phyloP scores from a whole-genome alignment of 1,140 invertebrate genomes.

The Lutraria rhynchaena region DNA sequence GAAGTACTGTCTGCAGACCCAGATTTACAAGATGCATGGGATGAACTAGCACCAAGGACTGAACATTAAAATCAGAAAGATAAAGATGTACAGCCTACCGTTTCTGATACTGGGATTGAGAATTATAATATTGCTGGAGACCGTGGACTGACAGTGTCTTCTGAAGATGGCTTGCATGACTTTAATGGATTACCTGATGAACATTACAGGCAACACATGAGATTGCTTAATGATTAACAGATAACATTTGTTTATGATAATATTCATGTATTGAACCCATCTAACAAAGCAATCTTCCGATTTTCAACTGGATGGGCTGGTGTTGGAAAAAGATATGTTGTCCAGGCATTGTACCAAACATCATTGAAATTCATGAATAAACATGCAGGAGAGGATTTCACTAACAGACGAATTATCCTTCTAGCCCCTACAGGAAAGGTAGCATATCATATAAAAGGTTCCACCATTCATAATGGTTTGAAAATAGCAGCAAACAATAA shows the following conservation, averaged over 20 bases:
- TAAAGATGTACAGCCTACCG: background rate
- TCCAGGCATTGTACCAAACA: constrained; percentile 45
- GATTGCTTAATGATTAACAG: constrained; percentile 38
- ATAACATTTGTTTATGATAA: constrained; percentile 29
- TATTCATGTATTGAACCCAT: constrained; percentile 20
- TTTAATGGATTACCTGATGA: constrained; percentile 31
- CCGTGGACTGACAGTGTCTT: constrained; percentile 16
- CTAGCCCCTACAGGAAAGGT: constrained; percentile 64
- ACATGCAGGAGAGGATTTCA: constrained; percentile 34
- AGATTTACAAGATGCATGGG: constrained; percentile 28
- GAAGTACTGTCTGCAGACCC: constrained; percentile 15
- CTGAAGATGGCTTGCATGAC: constrained; percentile 17
- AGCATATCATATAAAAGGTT: constrained; percentile 58
- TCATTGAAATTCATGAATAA: constrained; percentile 47
- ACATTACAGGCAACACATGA: constrained; percentile 35
- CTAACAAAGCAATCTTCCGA: constrained; percentile 15
- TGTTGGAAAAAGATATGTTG: constrained; percentile 58
- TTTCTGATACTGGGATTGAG: constrained; percentile 1
- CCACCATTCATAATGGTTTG: constrained; percentile 55
- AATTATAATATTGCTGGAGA: constrained; percentile 35
- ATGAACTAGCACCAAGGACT: constrained; percentile 22
- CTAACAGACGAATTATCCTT: constrained; percentile 23
- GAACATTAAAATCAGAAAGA: constrained; percentile 23
- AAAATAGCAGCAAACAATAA: constrained; percentile 39
- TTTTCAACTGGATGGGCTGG: constrained; percentile 60